Conservation (phyloP, 2,888 invertebrate species). For the Ethmia dodecea region DNA sequence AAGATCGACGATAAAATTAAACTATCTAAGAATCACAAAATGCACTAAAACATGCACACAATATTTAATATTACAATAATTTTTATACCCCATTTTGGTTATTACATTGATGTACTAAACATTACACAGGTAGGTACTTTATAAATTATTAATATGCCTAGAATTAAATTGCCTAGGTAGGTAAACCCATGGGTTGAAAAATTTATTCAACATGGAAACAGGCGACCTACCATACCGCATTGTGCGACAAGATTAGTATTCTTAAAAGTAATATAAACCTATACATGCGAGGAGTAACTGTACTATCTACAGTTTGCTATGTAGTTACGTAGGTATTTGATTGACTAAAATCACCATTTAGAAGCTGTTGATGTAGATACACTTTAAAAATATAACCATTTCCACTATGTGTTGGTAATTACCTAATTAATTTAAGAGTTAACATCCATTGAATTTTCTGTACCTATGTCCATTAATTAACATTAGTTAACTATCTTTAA, state of each 20-base stretch:
- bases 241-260: slow-evolving; percentile 21
- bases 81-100: slow-evolving; percentile 68
- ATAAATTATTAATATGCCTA: slow-evolving; percentile 45
- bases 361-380: too few species aligned
- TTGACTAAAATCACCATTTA: slow-evolving; percentile 40
- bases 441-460: too few species aligned
- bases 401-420: too few species aligned
- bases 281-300: slow-evolving; percentile 58
- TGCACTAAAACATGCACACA: slow-evolving; percentile 78
- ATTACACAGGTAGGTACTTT: slow-evolving; percentile 38
- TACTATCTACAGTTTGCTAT: slow-evolving; percentile 28
- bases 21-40: slow-evolving; percentile 77
- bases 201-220: slow-evolving; percentile 1
- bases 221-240: slow-evolving; percentile 23
- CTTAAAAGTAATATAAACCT: slow-evolving; percentile 23
- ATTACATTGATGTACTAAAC: slow-evolving; percentile 50
- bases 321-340: slow-evolving; percentile 42
- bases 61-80: slow-evolving; percentile 64
- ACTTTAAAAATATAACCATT: too few species aligned
- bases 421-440: too few species aligned
- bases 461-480: too few species aligned
- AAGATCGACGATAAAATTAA: slow-evolving; percentile 76
- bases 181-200: neutral
- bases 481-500: too few species aligned
- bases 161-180: slow-evolving; percentile 41